Conservation (phyloP, 2,113 vertebrate genomes). For the Proteles cristata region DNA sequence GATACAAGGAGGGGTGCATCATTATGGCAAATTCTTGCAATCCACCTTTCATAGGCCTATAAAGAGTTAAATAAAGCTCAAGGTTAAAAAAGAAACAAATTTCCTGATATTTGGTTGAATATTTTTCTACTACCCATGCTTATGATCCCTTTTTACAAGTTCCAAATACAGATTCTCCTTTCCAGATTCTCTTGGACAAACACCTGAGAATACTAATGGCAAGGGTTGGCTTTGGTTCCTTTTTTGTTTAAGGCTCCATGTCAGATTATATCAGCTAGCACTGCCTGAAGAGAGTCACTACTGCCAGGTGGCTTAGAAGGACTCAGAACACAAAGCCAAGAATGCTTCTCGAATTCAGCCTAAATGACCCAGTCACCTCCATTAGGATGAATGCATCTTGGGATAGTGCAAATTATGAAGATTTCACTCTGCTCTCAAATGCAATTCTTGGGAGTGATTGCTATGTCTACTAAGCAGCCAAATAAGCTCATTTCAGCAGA, state of each 20-base stretch:
- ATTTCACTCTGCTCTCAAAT: constrained; percentile 64
- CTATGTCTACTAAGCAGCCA: constrained; percentile 3
- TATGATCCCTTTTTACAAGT: background rate
- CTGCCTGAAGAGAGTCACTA: constrained; percentile 5
- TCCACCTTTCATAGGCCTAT: background rate
- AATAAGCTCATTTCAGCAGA: constrained; percentile 51
- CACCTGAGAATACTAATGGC: constrained; percentile 24
- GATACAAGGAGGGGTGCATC: background rate
- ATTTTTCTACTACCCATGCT: background rate
- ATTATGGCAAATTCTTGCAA: background rate
- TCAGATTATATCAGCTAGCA: background rate
- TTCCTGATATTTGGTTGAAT: background rate
- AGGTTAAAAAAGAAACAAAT: background rate
- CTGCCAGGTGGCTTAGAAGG: background rate
- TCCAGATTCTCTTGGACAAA: background rate
- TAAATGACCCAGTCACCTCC: constrained; percentile 49
- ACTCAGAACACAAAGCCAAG: constrained; percentile 35
- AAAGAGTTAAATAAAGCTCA: background rate
- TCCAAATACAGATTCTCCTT: background rate
- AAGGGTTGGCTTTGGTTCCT: background rate
- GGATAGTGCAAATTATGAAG: constrained; percentile 62
- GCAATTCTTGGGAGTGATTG: constrained; percentile 63
- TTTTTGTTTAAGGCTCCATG: background rate
- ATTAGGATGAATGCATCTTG: constrained; percentile 7
- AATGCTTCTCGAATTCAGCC: constrained; percentile 53